Base-by-base conservation (phyloP, 2,888 invertebrate species). In the Eurois occulta region DNA sequence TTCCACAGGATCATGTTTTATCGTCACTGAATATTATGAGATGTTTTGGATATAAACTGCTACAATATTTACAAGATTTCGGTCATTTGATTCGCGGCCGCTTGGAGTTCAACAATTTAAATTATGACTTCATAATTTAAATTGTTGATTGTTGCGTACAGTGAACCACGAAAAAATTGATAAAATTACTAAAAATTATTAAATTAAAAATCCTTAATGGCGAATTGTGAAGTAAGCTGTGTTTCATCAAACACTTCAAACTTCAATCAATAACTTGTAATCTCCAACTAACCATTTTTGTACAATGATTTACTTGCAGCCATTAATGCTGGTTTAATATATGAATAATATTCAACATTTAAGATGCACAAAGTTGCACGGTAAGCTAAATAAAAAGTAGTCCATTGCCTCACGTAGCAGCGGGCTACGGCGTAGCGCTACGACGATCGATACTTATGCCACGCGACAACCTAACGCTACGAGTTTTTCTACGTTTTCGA, bases 381-480 rank as follows among this genome's bases (percentile, higher is more conserved):
- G 76, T 75, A 84, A 83, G 84, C 71, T 78, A 86, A 93, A 93
- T 91, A 92, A 94, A 94, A 93, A 92, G 91, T 90, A 90, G 90
- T 90, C 91, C 87, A 91, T 89, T 91, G 89, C 88, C 90, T 92
- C 90, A 85, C 93, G 94, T 93, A 94, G 93, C 91, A 84, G 77
- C 78, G 74, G 72, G 91, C 94, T 92, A 93, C 93, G 94, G 81
- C 93, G 94, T 94, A 94, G 94, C 91, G 91, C 93, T 89, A 88
- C 93, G 92, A 93, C 96, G 96, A 96, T 96, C 96, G 94, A 96
- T 96, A 95, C 91, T 87, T 89, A 89, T 88, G 90, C 93, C 91
- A 92, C 95, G 95, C 95, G 95, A 96, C 96, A 96, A 92, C 92
- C 90, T 91, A 91, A 89, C 91, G 94, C 93, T 94, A 93, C 93